Evolutionary conservation across 1,140 invertebrate species (phyloP).

Genomic region (Drosophila pachea): DNA sequence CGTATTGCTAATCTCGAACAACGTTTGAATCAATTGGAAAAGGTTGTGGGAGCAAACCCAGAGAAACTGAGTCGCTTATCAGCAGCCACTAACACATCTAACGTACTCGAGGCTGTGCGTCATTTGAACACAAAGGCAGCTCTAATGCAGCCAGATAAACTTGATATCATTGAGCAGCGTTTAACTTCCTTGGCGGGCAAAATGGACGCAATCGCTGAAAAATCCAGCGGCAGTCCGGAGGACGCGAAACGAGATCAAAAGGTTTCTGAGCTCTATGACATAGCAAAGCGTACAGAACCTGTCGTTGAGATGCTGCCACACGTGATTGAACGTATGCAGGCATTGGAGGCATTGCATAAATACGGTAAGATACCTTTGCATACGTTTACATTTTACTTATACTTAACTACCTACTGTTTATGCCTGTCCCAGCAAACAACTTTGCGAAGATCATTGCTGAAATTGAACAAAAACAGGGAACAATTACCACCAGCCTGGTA

Average conservation of each 20-base stretch:
- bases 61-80: constrained; percentile 82
- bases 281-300: constrained; percentile 90
- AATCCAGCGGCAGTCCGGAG: constrained; percentile 82
- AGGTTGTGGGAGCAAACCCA: constrained; percentile 83
- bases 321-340: constrained; percentile 89
- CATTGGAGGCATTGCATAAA: constrained; percentile 91
- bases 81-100: constrained; percentile 70
- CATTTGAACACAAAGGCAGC: constrained; percentile 87
- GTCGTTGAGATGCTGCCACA: constrained; percentile 88
- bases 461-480: constrained; percentile 89
- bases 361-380: constrained; percentile 83
- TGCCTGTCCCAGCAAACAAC: constrained; percentile 85
- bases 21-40: constrained; percentile 86
- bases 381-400: not conserved
- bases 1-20: constrained; percentile 86
- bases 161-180: constrained; percentile 90
- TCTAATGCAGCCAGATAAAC: constrained; percentile 88
- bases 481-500: constrained; percentile 85
- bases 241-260: constrained; percentile 90
- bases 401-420: not conserved
- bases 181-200: constrained; percentile 86
- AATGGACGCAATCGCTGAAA: constrained; percentile 88
- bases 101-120: constrained; percentile 85
- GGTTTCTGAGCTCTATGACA: constrained; percentile 90
- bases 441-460: constrained; percentile 91